Base-by-base conservation (phyloP, 35 echinoderm and acorn worm species). In the Apostichopus californicus region DNA sequence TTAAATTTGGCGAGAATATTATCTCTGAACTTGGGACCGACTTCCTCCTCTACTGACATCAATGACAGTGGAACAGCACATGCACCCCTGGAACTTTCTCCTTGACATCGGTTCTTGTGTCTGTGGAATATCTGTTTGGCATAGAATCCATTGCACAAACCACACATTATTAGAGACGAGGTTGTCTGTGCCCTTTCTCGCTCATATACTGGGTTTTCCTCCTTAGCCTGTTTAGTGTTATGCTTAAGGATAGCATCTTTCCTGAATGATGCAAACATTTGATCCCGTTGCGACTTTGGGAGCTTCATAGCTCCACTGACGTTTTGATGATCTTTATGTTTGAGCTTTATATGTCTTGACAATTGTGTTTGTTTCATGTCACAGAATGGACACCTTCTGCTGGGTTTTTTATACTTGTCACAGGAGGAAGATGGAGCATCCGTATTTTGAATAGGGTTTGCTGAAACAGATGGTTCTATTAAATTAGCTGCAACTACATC, bases 61-160 rank as follows among this genome's bases (percentile, higher is more conserved):
- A n/a, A n/a, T n/a, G n/a, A n/a, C n/a, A n/a, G n/a, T n/a, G n/a
- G n/a, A n/a, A n/a, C n/a, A n/a, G n/a, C n/a, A n/a, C n/a, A n/a
- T n/a, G n/a, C n/a, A n/a, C n/a, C n/a, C n/a, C n/a, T n/a, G n/a
- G n/a, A 78, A 53, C 82, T 80, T 21, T 34, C 70, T 61, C 55
- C 63, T 4, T 78, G 18, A 24, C 77, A 81, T 10, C 11, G 78
- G 55, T 68, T 57, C 59, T 18, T 87, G 59, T 95, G 94, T 64
- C 90, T 73, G 14, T 54, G 79, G 12, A 92, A 79, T 21, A 88
- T 92, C 1, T 7, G 8, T 18, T 70, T 92, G n/a, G 70, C n/a
- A 70, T 92, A 79, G 57, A 92, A 95, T 21, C 78, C 90, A 22
- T 4, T 77, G 77, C 94, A 95, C 4, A 72, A 17, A 15, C 18